These are phyloP conservation scores for Torymus aiolomorphi DNA, from an alignment of 2,888 invertebrate genomes.

Conservation along the genomic window DNA sequence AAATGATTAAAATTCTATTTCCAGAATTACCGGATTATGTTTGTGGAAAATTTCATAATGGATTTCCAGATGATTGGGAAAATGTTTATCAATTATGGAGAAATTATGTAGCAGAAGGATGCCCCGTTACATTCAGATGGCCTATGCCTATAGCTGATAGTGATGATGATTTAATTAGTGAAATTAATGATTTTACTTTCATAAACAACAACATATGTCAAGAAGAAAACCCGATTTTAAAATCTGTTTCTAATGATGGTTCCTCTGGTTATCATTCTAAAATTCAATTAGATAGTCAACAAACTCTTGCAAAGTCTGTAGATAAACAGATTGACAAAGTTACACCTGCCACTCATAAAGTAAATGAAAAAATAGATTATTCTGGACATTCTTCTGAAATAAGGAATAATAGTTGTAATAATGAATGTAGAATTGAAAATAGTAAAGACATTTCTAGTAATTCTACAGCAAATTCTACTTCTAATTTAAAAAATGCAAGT, in stretches of 20 bases:
- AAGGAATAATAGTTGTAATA: constrained; percentile 27
- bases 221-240: neutral
- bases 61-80: constrained; percentile 74
- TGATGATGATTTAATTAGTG: constrained; percentile 69
- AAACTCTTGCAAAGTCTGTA: constrained; percentile 25
- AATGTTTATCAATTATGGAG: constrained; percentile 70
- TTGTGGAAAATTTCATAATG: constrained; percentile 69
- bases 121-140: constrained; percentile 64
- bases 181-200: constrained; percentile 63
- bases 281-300: constrained; percentile 12
- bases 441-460: constrained; percentile 3
- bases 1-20: constrained; percentile 17
- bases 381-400: constrained; percentile 16
- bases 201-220: neutral
- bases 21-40: constrained; percentile 70
- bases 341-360: neutral
- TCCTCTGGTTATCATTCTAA: constrained; percentile 38
- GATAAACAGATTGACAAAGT: constrained; percentile 1
- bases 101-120: constrained; percentile 63
- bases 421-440: constrained; percentile 23
- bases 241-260: constrained; percentile 20
- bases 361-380: constrained; percentile 23
- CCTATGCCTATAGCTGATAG: constrained; percentile 70
- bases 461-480: constrained; percentile 16
- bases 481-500: constrained; percentile 41